phyloP scores from a whole-genome alignment of 2,888 invertebrate species.

The Clepsis dumicolana region DNA sequence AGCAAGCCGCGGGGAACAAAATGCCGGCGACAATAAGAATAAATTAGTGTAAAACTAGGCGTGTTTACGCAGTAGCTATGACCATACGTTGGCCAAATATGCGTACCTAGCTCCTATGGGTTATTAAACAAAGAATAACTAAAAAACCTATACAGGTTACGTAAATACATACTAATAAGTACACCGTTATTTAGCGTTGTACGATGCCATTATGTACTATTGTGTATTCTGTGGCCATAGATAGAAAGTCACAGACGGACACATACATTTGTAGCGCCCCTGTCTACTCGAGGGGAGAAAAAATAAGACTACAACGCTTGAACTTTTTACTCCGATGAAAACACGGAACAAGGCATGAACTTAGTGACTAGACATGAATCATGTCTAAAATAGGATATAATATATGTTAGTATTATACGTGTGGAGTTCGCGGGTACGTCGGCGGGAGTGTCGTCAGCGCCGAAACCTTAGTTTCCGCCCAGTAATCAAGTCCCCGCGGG shows the following conservation, averaged over 20 bases:
- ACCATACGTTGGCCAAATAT: slow-evolving; percentile 23
- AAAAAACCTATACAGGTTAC: too few species aligned
- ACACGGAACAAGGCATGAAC: background rate
- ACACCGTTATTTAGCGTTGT: slow-evolving; percentile 7
- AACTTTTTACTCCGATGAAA: background rate
- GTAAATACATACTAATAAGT: too few species aligned
- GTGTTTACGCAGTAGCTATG: slow-evolving; percentile 48
- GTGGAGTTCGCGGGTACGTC: slow-evolving; percentile 16
- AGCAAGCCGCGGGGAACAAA: slow-evolving; percentile 54
- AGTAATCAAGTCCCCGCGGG: slow-evolving; percentile 51
- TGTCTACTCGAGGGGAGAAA: background rate
- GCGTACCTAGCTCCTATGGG: background rate
- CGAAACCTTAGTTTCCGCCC: slow-evolving; percentile 61
- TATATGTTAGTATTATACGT: slow-evolving; percentile 6
- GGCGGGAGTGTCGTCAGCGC: slow-evolving; percentile 50
- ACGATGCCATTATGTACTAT: too few species aligned
- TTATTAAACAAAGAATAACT: background rate
- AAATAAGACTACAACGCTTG: background rate
- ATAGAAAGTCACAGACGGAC: background rate
- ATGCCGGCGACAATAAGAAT: slow-evolving; percentile 55
- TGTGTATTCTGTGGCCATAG: too few species aligned
- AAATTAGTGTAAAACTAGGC: slow-evolving; percentile 53
- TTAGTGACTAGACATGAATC: background rate
- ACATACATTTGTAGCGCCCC: background rate
- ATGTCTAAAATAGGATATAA: background rate